These are phyloP conservation scores for Mustela lutreola DNA, from an alignment of 2,113 vertebrate species.

Conservation along the genomic window DNA sequence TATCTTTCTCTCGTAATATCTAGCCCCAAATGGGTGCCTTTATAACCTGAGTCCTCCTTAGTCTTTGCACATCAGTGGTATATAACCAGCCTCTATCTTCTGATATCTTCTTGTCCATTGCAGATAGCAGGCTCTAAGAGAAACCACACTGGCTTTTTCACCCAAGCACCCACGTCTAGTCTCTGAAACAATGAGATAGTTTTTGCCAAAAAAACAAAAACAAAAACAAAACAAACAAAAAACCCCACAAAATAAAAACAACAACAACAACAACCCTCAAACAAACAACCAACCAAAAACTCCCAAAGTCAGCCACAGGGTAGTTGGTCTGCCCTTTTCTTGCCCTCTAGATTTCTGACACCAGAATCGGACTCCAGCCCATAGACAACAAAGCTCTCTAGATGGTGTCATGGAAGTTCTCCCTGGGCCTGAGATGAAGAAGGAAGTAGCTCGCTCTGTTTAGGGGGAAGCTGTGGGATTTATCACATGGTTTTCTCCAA, in stretches of 20 bases:
- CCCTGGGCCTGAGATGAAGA: background rate
- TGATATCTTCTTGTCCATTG: background rate
- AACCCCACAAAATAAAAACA: background rate
- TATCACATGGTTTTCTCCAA: background rate
- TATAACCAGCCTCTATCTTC: background rate
- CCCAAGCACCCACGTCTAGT: background rate
- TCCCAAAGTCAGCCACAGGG: background rate
- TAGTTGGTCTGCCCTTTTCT: background rate
- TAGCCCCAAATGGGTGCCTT: background rate
- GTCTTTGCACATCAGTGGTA: background rate
- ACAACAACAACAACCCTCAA: background rate
- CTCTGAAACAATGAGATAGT: background rate
- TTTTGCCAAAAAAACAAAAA: background rate
- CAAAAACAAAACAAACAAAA: no score
- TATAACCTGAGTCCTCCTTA: background rate
- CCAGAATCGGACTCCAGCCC: background rate
- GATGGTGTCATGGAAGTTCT: background rate
- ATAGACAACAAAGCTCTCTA: background rate
- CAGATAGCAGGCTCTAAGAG: background rate
- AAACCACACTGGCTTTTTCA: background rate
- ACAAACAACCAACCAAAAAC: background rate
- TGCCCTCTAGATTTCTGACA: background rate
- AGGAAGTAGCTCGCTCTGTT: background rate
- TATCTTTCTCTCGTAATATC: background rate
- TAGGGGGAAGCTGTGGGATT: background rate